Conservation (phyloP, 2,888 invertebrate genomes). For the Alloplasta piceator region DNA sequence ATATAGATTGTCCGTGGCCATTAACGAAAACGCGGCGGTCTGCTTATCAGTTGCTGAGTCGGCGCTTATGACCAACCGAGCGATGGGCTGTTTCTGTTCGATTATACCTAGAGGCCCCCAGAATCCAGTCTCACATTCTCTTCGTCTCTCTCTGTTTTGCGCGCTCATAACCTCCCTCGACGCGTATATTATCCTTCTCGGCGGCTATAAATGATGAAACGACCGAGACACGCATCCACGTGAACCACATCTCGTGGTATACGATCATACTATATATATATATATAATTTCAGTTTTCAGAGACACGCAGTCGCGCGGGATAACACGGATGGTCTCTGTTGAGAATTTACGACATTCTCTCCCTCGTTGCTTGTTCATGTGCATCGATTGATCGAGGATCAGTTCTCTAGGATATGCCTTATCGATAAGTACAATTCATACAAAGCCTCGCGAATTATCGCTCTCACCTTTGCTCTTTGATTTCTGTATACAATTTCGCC, state of each 20-base stretch:
- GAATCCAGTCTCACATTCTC: slow-evolving; percentile 5
- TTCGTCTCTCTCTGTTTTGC: neutral
- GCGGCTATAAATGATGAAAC: slow-evolving; percentile 72
- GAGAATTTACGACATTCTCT: slow-evolving; percentile 33
- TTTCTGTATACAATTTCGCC: neutral
- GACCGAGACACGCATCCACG: slow-evolving; percentile 60
- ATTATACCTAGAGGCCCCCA: slow-evolving; percentile 70
- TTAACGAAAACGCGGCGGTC: slow-evolving; percentile 72
- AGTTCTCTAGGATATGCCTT: neutral
- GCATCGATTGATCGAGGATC: slow-evolving; percentile 14
- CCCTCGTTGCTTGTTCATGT: neutral
- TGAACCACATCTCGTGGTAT: slow-evolving; percentile 25
- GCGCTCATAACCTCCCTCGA: slow-evolving; percentile 70
- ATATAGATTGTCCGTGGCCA: slow-evolving; percentile 68
- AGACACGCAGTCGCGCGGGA: neutral
- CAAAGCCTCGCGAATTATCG: neutral
- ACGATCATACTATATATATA: slow-evolving; percentile 20
- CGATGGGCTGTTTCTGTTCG: slow-evolving; percentile 73
- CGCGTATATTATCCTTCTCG: slow-evolving; percentile 65
- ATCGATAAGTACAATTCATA: neutral
- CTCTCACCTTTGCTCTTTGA: neutral
- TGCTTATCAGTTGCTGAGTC: slow-evolving; percentile 80
- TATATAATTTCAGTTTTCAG: slow-evolving; percentile 32
- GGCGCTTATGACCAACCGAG: slow-evolving; percentile 78
- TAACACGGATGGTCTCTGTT: neutral